Base-by-base conservation (phyloP, 2,888 invertebrate species). In the Pantelozetes paolii region DNA sequence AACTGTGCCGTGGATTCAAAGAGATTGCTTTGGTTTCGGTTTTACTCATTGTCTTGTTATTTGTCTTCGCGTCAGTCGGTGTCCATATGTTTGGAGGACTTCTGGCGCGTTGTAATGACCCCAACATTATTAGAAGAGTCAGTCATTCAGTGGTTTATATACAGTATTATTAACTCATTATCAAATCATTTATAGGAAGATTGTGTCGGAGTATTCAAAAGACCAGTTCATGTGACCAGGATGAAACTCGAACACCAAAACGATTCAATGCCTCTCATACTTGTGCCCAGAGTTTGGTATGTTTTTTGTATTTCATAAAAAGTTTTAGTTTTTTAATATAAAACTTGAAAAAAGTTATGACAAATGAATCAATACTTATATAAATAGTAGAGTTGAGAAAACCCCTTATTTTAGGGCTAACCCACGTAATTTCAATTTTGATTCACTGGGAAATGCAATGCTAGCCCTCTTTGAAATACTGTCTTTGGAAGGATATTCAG, bases 31-130 rank as follows among this genome's bases (percentile, higher is more conserved):
- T 99, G 84, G 98, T 95, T 84, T 98, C 98, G 0, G 96, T 97
- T 0, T 85, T 99, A 72, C 85, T 99, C 77, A 96, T 99, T 78
- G 88, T 99, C 42, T 85, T 99, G 78, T 97, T 99, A 93, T 99
- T 99, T 83, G 94, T 99, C 32, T 99, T 99, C 83, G 99, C 99
- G 69, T 96, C 94, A 81, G 99, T 97, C 81, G 99, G 99, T 0
- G 97, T 99, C 0, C 99, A 99, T 82, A 85, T 98, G 71, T 97
- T 97, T 81, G 99, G 99, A 1, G 99, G 99, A 75, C 88, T 92
- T 80, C 84, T 99, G 80, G 97, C 97, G 0, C 87, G 96, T 32
- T 97, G 99, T 82, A 99, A 99, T 83, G 99, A 99, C 83, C 95
- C 93, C 0, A 90, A 88, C 0, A 91, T 98, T 77, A 83, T 85